Conservation (phyloP, 2,888 invertebrate species). For the Nemotelus pantherinus region DNA sequence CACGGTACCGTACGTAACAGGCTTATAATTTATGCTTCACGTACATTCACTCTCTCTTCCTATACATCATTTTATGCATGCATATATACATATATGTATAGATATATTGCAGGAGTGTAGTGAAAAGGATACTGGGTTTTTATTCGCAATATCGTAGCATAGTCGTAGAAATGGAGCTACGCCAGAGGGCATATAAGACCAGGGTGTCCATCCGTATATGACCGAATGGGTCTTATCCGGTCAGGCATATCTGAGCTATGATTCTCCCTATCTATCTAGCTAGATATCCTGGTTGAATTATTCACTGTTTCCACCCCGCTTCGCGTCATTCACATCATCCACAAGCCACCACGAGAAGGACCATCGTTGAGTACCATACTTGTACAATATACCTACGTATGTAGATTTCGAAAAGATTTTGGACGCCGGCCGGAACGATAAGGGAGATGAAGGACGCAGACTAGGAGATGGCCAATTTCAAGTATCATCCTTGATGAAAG, state of each 20-base stretch:
- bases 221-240: background rate
- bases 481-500: slow-evolving; percentile 9
- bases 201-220: background rate
- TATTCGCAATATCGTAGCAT: background rate
- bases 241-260: slow-evolving; percentile 11
- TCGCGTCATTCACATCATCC: background rate
- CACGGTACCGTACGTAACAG: slow-evolving; percentile 25
- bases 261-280: background rate
- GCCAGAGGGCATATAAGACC: background rate
- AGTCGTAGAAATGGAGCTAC: background rate
- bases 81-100: too few relatives aligned
- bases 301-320: background rate
- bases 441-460: background rate
- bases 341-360: too few relatives aligned
- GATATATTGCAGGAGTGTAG: background rate
- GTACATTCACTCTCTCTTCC: background rate
- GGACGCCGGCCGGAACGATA: too few relatives aligned
- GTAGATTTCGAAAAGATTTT: too few relatives aligned
- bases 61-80: too few relatives aligned
- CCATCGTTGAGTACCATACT: too few relatives aligned
- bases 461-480: slow-evolving; percentile 5
- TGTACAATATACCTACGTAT: too few relatives aligned
- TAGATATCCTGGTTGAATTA: background rate
- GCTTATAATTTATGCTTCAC: slow-evolving; percentile 39
- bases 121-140: background rate